phyloP scores from a whole-genome alignment of 2,888 invertebrate genomes.

The Hyposoter dolosus region DNA sequence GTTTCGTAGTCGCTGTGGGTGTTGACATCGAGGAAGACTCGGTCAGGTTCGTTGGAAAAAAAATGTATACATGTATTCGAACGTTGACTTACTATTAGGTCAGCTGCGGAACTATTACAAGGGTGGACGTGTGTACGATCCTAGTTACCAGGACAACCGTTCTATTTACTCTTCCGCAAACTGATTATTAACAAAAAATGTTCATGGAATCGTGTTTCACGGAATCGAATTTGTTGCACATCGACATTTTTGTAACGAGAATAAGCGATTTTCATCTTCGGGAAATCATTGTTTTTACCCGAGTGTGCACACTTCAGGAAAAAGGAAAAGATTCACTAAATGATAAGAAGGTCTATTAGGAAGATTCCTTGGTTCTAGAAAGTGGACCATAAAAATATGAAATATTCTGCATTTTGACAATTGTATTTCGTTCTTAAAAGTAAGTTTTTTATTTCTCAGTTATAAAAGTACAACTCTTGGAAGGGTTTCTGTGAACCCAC shows the following conservation, averaged over 20 bases:
- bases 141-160: conserved; percentile 23
- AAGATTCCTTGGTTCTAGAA: background rate
- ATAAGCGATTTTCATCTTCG: background rate
- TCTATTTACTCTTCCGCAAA: background rate
- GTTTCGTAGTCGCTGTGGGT: background rate
- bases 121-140: conserved; percentile 18
- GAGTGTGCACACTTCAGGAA: too few species aligned
- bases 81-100: background rate
- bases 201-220: background rate
- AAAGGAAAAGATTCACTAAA: background rate
- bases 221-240: background rate
- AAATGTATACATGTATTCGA: background rate
- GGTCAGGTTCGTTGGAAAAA: background rate
- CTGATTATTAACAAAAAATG: background rate
- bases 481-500: background rate
- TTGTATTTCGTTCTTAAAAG: background rate
- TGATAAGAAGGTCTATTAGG: background rate
- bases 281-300: too few species aligned
- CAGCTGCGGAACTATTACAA: background rate
- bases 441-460: background rate
- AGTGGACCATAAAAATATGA: background rate
- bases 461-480: background rate
- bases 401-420: background rate
- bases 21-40: background rate
- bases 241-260: background rate